phyloP scores from a whole-genome alignment of 2,888 invertebrate species.

The Stenoptilia bipunctidactyla region DNA sequence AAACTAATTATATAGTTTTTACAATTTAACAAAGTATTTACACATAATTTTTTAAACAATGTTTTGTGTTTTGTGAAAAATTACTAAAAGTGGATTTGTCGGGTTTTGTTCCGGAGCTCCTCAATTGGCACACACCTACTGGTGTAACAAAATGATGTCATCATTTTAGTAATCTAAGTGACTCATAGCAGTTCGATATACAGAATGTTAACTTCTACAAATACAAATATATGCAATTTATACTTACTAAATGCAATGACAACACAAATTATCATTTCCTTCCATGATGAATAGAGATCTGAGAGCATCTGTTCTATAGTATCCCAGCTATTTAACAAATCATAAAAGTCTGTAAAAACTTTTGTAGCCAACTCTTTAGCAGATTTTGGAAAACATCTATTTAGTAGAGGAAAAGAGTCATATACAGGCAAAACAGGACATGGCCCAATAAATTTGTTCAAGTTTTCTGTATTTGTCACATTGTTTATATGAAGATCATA shows the following conservation, averaged over 20 bases:
- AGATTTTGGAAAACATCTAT: conserved; percentile 87
- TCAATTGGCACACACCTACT: too few relatives aligned
- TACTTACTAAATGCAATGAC: conserved; percentile 84
- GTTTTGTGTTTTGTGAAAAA: too few relatives aligned
- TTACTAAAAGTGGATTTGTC: too few relatives aligned
- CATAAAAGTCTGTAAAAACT: conserved; percentile 80
- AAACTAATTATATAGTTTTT: too few relatives aligned
- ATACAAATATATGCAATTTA: background rate
- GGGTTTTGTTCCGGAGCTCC: too few relatives aligned
- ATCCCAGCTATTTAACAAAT: conserved; percentile 89
- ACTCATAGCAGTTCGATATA: conserved; percentile 5
- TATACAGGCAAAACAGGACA: conserved; percentile 85
- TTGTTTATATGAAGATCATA: conserved; percentile 75
- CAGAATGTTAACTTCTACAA: too few relatives aligned
- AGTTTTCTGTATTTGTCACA: conserved; percentile 44
- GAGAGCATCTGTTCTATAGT: conserved; percentile 88
- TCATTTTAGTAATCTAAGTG: conserved; percentile 16
- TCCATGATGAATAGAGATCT: conserved; percentile 91
- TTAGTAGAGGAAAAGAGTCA: conserved; percentile 83
- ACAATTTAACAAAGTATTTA: too few relatives aligned
- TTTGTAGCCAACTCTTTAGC: conserved; percentile 75
- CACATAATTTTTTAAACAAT: too few relatives aligned
- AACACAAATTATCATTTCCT: conserved; percentile 84
- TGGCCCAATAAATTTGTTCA: conserved; percentile 74
- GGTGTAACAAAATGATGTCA: conserved; percentile 18